phyloP scores from a whole-genome alignment of 2,113 vertebrate species.

The Romanogobio albipinnatus region DNA sequence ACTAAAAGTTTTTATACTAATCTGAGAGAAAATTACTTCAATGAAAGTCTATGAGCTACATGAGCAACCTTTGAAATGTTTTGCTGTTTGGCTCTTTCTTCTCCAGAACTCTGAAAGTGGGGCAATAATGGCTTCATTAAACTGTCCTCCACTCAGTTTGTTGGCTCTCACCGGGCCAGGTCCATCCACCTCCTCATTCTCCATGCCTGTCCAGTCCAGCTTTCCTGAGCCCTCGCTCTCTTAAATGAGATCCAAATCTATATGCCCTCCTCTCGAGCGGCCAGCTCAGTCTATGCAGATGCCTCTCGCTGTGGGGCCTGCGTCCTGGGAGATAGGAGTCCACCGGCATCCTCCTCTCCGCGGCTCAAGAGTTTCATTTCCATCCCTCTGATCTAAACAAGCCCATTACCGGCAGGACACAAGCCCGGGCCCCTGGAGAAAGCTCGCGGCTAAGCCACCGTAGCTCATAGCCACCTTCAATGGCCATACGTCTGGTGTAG shows the following conservation, averaged over 20 bases:
- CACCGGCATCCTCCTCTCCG: conserved; percentile 62
- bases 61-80: not conserved
- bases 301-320: conserved; percentile 58
- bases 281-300: conserved; percentile 49
- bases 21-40: not conserved
- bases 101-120: conserved; percentile 36
- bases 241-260: conserved; percentile 75
- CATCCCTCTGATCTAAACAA: conserved; percentile 82
- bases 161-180: not conserved
- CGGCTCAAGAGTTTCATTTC: conserved; percentile 77
- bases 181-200: conserved; percentile 48
- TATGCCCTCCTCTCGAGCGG: conserved; percentile 59
- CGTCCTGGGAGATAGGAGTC: conserved; percentile 68
- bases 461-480: conserved; percentile 74
- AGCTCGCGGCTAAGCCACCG: conserved; percentile 75
- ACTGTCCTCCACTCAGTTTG: conserved; percentile 20
- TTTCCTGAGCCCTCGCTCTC: conserved; percentile 62
- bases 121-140: conserved; percentile 46
- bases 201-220: conserved; percentile 50
- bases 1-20: not conserved
- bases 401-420: conserved; percentile 74
- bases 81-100: not conserved
- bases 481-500: conserved; percentile 67
- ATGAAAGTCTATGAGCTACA: not conserved
- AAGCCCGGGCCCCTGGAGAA: conserved; percentile 66